Conservation (phyloP, 2,113 vertebrate species). For the Nettapus auritus region DNA sequence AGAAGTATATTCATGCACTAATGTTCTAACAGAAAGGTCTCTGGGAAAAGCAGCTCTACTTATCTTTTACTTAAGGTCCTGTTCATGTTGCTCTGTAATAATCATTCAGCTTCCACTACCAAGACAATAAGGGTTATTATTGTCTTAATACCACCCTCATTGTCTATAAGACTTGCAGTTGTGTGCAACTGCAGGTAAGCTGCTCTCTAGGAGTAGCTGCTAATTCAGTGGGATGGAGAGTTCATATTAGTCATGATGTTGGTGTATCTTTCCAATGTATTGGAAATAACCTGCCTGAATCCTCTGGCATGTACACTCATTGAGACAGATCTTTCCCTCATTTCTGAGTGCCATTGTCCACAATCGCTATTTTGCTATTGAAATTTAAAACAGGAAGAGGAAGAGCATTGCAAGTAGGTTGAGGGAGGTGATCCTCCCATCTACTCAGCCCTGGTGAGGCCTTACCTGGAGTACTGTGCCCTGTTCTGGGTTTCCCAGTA, state of each 20-base stretch:
- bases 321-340: background rate
- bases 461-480: too few species aligned
- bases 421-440: too few species aligned
- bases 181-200: background rate
- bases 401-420: too few species aligned
- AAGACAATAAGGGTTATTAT: background rate
- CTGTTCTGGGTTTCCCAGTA: too few species aligned
- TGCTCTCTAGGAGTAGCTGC: background rate
- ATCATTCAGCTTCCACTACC: background rate
- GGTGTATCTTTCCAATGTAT: background rate
- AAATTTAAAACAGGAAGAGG: background rate
- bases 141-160: too few species aligned
- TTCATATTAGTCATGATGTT: background rate
- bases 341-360: background rate
- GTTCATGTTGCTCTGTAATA: background rate
- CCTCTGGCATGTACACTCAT: background rate
- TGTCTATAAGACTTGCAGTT: background rate
- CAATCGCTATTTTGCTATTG: background rate
- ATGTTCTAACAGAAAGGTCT: background rate
- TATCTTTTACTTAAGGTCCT: background rate
- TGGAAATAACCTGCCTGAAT: background rate
- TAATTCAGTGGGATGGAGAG: background rate
- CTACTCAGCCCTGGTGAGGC: too few species aligned
- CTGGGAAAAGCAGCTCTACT: background rate
- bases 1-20: background rate